Evolutionary conservation across 2,797 vertebrate species (phyloP), one percentile per base, ranked within the genome.

Genomic region (Enteromius viviparus): DNA sequence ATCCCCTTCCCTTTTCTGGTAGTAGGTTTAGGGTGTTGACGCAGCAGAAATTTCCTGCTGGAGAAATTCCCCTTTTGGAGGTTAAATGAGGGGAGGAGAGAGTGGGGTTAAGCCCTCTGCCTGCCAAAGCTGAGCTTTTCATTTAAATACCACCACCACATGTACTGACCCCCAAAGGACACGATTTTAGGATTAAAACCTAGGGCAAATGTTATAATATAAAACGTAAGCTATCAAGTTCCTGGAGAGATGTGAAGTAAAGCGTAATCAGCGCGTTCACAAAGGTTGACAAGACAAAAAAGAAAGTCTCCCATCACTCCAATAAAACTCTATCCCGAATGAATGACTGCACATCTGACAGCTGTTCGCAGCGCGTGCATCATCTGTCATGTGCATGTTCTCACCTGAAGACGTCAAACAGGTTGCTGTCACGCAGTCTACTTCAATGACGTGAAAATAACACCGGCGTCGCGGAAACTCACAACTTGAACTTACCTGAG

Each of bases 21-120:
- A 82, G 81, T 90, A 87, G 92, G 94, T 94, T 92, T 81, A 95
- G 94, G 95, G 93, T 96, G 95, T 97, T 97, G 96, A 97, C 96
- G 96, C 96, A 97, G 96, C 96, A 97, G 93, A 97, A 86, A 95
- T 96, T 96, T 95, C 95, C 95, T 95, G 94, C 94, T 95, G 95
- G 96, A 97, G 96, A 97, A 97, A 95, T 95, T 95, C 96, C 96
- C 95, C 94, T 92, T 94, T 91, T 89, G 90, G 93, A 94, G 94
- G 95, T 96, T 94, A 94, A 92, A 90, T 89, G 93, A 88, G 91
- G 92, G 91, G 89, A 93, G 87, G 87, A 81, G 79, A 69, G 83
- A 76, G 88, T 87, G 91, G 92, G 91, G 90, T 93, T 92, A 94
- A 95, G 79, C 93, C 93, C 92, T 89, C 47, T 82, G 89, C 91